Conservation (phyloP, 2,113 vertebrate genomes). For the Asarcornis scutulata region DNA sequence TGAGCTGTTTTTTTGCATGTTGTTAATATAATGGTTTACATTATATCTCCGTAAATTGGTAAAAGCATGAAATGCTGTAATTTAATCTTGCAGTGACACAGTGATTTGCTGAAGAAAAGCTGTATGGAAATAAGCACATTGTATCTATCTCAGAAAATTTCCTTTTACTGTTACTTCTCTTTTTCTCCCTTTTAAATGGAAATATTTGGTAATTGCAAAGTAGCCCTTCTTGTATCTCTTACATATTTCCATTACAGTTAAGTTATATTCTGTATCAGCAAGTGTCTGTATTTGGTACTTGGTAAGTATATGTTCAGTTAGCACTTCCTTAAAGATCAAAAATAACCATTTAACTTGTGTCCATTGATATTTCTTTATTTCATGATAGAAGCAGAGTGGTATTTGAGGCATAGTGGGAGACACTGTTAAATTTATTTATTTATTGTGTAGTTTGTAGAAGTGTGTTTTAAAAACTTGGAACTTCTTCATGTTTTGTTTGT, state of each 20-base stretch:
- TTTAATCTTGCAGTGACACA: slow-evolving; percentile 3
- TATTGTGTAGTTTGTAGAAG: background rate
- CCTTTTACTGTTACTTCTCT: background rate
- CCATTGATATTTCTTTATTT: slow-evolving; percentile 2
- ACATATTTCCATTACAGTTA: background rate
- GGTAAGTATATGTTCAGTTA: slow-evolving; percentile 10
- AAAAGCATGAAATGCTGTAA: slow-evolving; percentile 38
- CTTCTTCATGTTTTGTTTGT: background rate
- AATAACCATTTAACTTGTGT: background rate
- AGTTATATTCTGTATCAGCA: background rate
- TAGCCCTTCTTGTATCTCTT: background rate
- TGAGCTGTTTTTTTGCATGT: background rate
- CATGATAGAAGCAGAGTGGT: background rate
- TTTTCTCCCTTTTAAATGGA: background rate
- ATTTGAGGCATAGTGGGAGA: background rate
- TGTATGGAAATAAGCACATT: background rate
- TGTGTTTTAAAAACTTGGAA: background rate
- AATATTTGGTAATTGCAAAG: background rate
- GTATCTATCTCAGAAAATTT: background rate
- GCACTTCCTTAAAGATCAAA: background rate
- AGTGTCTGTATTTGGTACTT: background rate
- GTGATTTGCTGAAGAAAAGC: background rate
- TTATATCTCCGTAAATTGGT: slow-evolving; percentile 24
- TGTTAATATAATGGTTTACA: slow-evolving; percentile 2
- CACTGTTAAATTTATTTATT: background rate